These are phyloP conservation scores for Helicoverpa assulta DNA, from an alignment of 2,888 invertebrate species.

Conservation along the genomic window DNA sequence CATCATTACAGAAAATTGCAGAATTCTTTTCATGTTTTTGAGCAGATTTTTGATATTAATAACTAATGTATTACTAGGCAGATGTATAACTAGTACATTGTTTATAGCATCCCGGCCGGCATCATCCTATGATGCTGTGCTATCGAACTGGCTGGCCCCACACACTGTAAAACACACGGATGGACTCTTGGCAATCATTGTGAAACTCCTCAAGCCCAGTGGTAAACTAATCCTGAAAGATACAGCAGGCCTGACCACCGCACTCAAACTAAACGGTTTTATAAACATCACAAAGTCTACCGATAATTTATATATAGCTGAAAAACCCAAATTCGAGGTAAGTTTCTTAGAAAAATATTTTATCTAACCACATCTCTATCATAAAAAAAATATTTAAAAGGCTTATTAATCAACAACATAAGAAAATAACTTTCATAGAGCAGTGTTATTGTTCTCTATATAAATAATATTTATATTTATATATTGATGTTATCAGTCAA, in stretches of 20 bases:
- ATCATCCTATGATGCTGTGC: conserved; percentile 91
- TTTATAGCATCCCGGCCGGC: conserved; percentile 88
- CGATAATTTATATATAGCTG: conserved; percentile 82
- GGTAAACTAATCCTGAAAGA: conserved; percentile 90
- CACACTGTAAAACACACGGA: conserved; percentile 81
- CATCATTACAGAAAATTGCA: too few relatives aligned
- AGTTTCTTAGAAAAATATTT: conserved; percentile 47
- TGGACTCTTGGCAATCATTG: conserved; percentile 87
- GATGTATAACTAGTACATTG: not conserved
- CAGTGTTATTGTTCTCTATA: not conserved
- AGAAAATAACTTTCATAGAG: not conserved
- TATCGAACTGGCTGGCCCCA: conserved; percentile 88
- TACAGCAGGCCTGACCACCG: conserved; percentile 81
- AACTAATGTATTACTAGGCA: not conserved
- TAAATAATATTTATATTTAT: too few relatives aligned
- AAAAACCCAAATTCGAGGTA: conserved; percentile 93
- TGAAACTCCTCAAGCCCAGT: conserved; percentile 91
- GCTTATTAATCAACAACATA: too few relatives aligned
- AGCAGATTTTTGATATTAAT: too few relatives aligned
- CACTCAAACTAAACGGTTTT: conserved; percentile 92
- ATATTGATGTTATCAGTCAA: too few relatives aligned
- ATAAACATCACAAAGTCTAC: conserved; percentile 78
- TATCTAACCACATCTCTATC: too few relatives aligned
- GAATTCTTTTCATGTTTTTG: too few relatives aligned
- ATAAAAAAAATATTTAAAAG: too few relatives aligned